Evolutionary conservation across 1,140 invertebrate species (phyloP).

Genomic region (Anoplophora glabripennis): DNA sequence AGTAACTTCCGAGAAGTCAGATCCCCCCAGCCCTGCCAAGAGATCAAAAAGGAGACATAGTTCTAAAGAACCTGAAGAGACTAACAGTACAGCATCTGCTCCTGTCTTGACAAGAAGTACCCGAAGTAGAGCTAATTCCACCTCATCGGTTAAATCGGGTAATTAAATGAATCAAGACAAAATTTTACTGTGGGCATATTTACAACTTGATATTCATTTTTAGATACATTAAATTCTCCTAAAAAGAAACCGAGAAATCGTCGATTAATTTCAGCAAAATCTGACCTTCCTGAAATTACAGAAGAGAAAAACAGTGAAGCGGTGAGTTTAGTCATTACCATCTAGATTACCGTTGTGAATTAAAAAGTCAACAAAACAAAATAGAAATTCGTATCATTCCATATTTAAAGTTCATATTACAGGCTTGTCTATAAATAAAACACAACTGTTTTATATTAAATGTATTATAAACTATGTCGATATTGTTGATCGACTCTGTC

Average conservation of each 20-base stretch:
- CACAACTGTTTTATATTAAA: no score
- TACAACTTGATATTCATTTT: not conserved
- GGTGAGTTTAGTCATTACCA: no score
- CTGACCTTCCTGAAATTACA: conserved; percentile 16
- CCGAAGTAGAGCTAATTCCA: conserved; percentile 11
- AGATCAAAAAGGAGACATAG: conserved; percentile 3
- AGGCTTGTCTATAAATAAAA: no score
- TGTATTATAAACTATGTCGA: no score
- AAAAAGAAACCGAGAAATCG: not conserved
- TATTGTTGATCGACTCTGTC: no score
- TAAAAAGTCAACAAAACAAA: no score
- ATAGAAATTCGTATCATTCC: no score
- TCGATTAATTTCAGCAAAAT: conserved; percentile 6
- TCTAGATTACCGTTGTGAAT: no score
- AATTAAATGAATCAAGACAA: conserved; percentile 3
- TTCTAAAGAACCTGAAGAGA: not conserved
- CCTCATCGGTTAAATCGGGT: conserved; percentile 20
- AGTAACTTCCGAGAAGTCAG: conserved; percentile 17
- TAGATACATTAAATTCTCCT: not conserved
- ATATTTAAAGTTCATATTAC: no score
- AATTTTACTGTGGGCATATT: not conserved
- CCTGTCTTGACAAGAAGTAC: conserved; percentile 1
- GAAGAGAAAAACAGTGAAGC: conserved; percentile 9
- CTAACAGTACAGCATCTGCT: not conserved
- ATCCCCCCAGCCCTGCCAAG: conserved; percentile 4